Evolutionary conservation across 1,140 invertebrate species (phyloP).

Genomic region (Helicoverpa zea): DNA sequence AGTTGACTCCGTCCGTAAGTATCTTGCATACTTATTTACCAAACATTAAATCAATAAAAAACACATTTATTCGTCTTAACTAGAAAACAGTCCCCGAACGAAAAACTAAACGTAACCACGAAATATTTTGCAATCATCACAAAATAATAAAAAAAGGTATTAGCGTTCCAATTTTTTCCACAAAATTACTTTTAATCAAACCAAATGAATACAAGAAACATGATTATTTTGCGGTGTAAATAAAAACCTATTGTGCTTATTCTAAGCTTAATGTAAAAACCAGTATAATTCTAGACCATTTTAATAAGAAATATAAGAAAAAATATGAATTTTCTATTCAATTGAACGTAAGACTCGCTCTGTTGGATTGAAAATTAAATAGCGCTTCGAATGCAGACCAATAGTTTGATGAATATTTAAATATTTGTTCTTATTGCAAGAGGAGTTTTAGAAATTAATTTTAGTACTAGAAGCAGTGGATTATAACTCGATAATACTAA

Average conservation of each 20-base stretch:
- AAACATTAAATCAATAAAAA: too few relatives aligned
- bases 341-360: background rate
- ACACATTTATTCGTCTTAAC: too few relatives aligned
- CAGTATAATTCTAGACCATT: background rate
- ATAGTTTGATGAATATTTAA: constrained; percentile 16
- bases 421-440: constrained; percentile 5
- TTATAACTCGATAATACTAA: too few relatives aligned
- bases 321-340: background rate
- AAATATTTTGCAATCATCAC: background rate
- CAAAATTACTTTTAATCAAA: background rate
- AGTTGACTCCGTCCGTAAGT: too few relatives aligned
- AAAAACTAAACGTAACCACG: too few relatives aligned
- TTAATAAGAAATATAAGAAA: constrained; percentile 1
- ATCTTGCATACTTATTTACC: too few relatives aligned
- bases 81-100: too few relatives aligned
- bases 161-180: background rate
- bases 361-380: constrained; percentile 15
- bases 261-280: background rate
- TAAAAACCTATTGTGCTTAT: background rate
- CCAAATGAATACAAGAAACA: background rate
- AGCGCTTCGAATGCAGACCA: background rate
- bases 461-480: background rate
- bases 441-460: background rate
- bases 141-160: background rate
- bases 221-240: background rate